These are phyloP conservation scores for Laupala kohalensis DNA, from an alignment of 1,140 invertebrate species.

Conservation along the genomic window DNA sequence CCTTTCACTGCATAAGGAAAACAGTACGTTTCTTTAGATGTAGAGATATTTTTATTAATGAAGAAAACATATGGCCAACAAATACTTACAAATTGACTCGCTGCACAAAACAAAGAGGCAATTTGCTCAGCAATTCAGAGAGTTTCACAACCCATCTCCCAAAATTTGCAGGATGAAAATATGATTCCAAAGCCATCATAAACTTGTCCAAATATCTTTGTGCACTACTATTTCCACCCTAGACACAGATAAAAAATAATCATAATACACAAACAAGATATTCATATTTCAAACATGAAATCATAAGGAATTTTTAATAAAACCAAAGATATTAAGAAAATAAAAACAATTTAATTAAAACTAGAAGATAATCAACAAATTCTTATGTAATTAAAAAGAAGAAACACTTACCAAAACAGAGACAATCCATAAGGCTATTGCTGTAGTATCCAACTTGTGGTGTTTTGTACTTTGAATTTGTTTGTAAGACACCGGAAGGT, in stretches of 20 bases:
- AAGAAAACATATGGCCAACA: not conserved
- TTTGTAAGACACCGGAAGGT: constrained; percentile 67
- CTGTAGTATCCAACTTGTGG: constrained; percentile 38
- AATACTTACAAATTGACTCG: constrained; percentile 38
- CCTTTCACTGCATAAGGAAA: constrained; percentile 33
- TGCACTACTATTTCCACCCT: constrained; percentile 40
- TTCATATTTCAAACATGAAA: not conserved
- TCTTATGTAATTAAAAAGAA: too few relatives aligned
- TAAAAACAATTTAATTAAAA: too few relatives aligned
- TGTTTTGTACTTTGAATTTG: constrained; percentile 29
- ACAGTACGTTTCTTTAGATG: not conserved
- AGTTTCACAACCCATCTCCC: constrained; percentile 61
- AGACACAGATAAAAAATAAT: constrained; percentile 10
- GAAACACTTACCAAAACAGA: constrained; percentile 37
- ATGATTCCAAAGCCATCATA: constrained; percentile 72
- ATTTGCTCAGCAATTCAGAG: constrained; percentile 44
- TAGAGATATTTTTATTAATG: not conserved
- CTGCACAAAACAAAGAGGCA: constrained; percentile 41
- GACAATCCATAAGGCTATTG: constrained; percentile 56
- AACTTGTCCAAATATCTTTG: constrained; percentile 67
- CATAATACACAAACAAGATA: not conserved
- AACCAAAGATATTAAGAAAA: too few relatives aligned
- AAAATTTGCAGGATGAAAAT: constrained; percentile 77
- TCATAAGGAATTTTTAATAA: not conserved
- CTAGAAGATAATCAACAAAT: too few relatives aligned